Evolutionary conservation across 2,888 invertebrate species (phyloP).

Genomic region (Tenthredo scrophulariae): DNA sequence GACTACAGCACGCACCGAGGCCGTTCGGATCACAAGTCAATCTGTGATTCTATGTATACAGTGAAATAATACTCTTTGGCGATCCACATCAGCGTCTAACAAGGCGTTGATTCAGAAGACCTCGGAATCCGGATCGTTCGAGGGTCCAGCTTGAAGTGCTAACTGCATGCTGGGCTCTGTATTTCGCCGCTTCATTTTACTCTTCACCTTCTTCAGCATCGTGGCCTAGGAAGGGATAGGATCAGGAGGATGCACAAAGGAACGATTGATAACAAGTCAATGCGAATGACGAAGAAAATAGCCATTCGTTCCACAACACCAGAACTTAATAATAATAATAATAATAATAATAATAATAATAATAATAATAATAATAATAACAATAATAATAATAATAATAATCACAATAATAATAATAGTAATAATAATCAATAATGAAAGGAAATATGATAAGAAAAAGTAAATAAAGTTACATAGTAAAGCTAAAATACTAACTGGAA

Average conservation of each 20-base stretch:
- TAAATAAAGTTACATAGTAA: slow-evolving; percentile 36
- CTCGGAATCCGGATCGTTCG: slow-evolving; percentile 78
- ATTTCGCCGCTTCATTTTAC: slow-evolving; percentile 97
- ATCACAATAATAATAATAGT: slow-evolving; percentile 50
- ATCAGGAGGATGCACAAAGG: slow-evolving; percentile 69
- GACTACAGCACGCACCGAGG: slow-evolving; percentile 38
- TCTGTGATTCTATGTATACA: slow-evolving; percentile 31
- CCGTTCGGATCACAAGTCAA: slow-evolving; percentile 37
- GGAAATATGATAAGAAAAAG: neutral
- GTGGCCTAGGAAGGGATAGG: slow-evolving; percentile 91
- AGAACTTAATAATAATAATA: slow-evolving; percentile 52
- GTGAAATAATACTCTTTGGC: slow-evolving; percentile 45
- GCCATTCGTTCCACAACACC: slow-evolving; percentile 60
- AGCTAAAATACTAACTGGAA: slow-evolving; percentile 55
- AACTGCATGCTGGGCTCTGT: slow-evolving; percentile 90
- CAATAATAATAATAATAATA: slow-evolving; percentile 56
- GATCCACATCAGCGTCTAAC: slow-evolving; percentile 49
- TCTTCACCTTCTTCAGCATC: slow-evolving; percentile 99
- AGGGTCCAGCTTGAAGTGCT: slow-evolving; percentile 78
- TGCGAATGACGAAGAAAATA: slow-evolving; percentile 60
- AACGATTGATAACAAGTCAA: slow-evolving; percentile 63
- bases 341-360: slow-evolving; percentile 20
- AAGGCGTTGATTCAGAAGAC: slow-evolving; percentile 69
- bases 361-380: slow-evolving; percentile 57
- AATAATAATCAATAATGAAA: slow-evolving; percentile 54